A percentile compares a stretch with the other conserved stretches of the same genome.
Conservation (phyloP, 2,113 vertebrate genomes). For the Aythya baeri region DNA sequence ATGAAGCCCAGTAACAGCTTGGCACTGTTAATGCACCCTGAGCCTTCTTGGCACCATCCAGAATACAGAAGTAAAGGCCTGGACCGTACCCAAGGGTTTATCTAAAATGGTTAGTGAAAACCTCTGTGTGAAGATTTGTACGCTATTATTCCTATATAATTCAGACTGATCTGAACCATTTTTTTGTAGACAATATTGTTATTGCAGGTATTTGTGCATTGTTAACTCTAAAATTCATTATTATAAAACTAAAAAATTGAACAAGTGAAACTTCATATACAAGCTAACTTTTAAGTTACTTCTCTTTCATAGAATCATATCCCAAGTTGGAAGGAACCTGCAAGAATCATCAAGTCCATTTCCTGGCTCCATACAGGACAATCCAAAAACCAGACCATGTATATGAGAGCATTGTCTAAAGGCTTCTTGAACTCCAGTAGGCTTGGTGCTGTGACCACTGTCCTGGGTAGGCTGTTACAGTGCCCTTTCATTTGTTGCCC, state of each 20-base stretch:
- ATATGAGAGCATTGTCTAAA: background rate
- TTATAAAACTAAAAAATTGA: background rate
- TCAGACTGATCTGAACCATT: background rate
- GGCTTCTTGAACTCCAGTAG: background rate
- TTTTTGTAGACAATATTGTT: background rate
- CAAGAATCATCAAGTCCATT: background rate
- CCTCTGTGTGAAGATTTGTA: background rate
- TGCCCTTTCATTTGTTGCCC: background rate
- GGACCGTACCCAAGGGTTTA: background rate
- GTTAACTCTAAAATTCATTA: background rate
- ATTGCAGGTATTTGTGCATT: background rate
- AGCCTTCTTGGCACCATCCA: background rate
- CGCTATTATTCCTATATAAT: too few relatives aligned
- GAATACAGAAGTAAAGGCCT: background rate
- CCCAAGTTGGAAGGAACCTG: too few relatives aligned
- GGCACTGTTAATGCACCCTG: accelerated
- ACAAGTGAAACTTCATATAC: background rate
- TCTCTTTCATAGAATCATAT: background rate
- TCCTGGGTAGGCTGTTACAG: background rate
- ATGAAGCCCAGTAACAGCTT: background rate
- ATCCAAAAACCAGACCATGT: background rate
- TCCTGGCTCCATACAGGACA: background rate
- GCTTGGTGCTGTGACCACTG: background rate
- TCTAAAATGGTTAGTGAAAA: background rate
- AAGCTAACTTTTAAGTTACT: background rate